Evolutionary conservation across 2,888 invertebrate species (phyloP).

Genomic region (Pachycephus smyrnensis): DNA sequence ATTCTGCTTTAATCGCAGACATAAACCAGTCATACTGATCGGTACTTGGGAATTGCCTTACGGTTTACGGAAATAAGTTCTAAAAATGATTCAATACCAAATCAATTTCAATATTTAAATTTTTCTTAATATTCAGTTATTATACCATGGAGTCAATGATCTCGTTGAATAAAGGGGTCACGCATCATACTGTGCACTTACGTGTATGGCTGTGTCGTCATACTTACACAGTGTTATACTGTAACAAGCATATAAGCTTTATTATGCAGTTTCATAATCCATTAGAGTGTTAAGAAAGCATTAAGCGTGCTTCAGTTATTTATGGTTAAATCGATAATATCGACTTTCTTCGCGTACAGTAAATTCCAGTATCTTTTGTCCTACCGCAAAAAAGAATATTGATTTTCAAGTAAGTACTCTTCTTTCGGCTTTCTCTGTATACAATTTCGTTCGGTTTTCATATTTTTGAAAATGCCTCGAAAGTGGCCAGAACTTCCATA

Average conservation of each 20-base stretch:
- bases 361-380: neutral
- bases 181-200: neutral
- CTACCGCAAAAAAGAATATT: neutral
- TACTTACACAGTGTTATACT: neutral
- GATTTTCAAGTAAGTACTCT: neutral
- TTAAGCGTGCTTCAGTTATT: constrained; percentile 1
- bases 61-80: neutral
- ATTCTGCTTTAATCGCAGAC: neutral
- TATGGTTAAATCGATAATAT: constrained; percentile 7
- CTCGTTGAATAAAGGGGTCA: neutral
- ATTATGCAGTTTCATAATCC: constrained; percentile 10
- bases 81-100: neutral
- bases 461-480: too few relatives aligned
- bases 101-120: neutral
- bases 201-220: neutral
- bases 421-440: neutral
- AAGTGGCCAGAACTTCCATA: neutral
- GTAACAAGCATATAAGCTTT: neutral
- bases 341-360: neutral
- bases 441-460: too few relatives aligned
- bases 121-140: neutral
- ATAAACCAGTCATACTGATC: neutral
- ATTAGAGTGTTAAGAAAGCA: constrained; percentile 5
- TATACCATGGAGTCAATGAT: neutral
- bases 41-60: neutral